Base-by-base conservation (phyloP, 2,113 vertebrate genomes). In the Barbus barbus region DNA sequence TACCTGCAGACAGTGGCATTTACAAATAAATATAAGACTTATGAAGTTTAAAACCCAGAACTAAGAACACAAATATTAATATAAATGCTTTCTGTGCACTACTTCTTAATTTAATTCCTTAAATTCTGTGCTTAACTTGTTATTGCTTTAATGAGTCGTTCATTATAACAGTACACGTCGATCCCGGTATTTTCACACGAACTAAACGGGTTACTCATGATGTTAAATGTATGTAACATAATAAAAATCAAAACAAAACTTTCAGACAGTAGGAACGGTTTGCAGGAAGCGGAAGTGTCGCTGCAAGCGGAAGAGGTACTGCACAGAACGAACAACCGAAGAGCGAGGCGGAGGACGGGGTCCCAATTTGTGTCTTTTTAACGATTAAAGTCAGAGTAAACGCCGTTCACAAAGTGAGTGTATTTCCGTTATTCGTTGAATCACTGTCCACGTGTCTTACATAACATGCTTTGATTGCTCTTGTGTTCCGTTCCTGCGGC, bases 291-390 rank as follows among this genome's bases (percentile, higher is more conserved):
- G 91, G 89, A 93, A 94, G 92, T 91, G 90, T 88, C 89, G 85
- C 86, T 33, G 87, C 88, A 87, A 94, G 84, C 94, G 94, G 94
- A 95, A 95, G 93, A 94, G 91, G 92, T 93, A 90, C 93, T 93
- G 92, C 94, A 93, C 93, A 93, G 92, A 94, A 92, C 87, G 92
- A 94, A 92, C 87, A 91, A 91, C 90, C 87, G 90, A 91, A 88
- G 84, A 93, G 90, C 92, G 89, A 94, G 90, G 93, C 92, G 90
- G 90, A 92, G 91, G 86, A 90, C 90, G 86, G 91, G 90, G 86
- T 67, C 77, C 74, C 72, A 38, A 90, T 84, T 58, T 90, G 83
- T 89, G 92, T 91, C 89, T 93, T 91, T 93, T 91, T 81, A 67
- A 81, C 89, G 88, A 90, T 89, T 86, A 89, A 92, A 91, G 87